Base-by-base conservation (phyloP, 2,797 vertebrate species). In the Premnoplex brunnescens region DNA sequence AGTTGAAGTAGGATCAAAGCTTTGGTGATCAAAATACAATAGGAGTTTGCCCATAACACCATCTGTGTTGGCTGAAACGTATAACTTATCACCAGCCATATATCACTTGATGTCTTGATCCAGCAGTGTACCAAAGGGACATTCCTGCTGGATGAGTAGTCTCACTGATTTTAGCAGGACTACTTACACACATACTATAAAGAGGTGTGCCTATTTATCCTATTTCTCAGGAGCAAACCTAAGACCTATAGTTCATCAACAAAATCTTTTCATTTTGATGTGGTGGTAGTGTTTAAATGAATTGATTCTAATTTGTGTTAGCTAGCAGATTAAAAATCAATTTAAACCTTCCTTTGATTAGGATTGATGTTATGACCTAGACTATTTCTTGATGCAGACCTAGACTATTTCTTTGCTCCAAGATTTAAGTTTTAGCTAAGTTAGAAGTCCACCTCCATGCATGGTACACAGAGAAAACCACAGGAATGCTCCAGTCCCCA, bases 401-500 rank as follows among this genome's bases (percentile, higher is more conserved):
- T 8, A 55, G 26, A 46, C 6, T 60, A 23, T 12, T 28, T 63
- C 90, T 83, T n/a, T 85, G 16, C 9, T 68, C 14, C 17, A 9
- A 26, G 37, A 23, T 49, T 72, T 51, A 63, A 39, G 24, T 43
- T 46, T 85, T 41, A 82, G 10, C 32, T 82, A 62, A 14, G 43
- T 60, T 93, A 60, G 28, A 79, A n/a, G 17, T 63, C 68, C 32
- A 39, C 9, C 7, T 91, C n/a, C 15, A 46, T 0, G 1, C 10
- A 44, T 9, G 3, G 63, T 12, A 14, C 8, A 18, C 19, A 32
- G 6, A 60, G 21, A 60, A 91, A 9, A 10, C 15, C 9, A 23
- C 0, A 2, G 26, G 9, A 30, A 14, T 1, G 0, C n/a, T 91
- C 28, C n/a, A 41, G 18, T n/a, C 4, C 32, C 34, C 24, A 37